Evolutionary conservation across 1,140 invertebrate genomes (phyloP), one percentile per base, ranked within the genome.

Genomic region (Drosophila kikkawai): DNA sequence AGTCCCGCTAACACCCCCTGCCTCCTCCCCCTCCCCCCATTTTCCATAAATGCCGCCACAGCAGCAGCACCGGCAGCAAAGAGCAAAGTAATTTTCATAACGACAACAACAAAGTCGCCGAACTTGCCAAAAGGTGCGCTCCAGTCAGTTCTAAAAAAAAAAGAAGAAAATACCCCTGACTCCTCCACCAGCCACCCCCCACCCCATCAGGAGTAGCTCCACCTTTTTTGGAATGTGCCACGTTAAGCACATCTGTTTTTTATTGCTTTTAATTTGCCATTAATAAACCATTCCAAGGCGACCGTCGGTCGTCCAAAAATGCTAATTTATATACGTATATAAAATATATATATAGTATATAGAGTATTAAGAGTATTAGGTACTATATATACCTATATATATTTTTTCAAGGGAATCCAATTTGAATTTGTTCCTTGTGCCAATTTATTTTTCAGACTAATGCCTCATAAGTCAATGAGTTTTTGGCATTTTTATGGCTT

Each of bases 221-320:
- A 37, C 34, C 34, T 61, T 76, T 68, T 68, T 80, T 78, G 84
- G 84, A 91, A 88, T 91, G 81, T 91, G 91, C 91, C 79, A 85
- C 82, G 87, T 88, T 92, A 91, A 92, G 91, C 91, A 92, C 91
- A 92, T 92, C 91, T 92, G 91, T 88, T 91, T 92, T 92, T 92
- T 92, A 92, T 92, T 92, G 87, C 91, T 91, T 92, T 92, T 92
- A 92, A 92, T 92, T 92, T 91, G 91, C 91, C 91, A 91, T 92
- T 92, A 92, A 92, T 92, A 92, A 91, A 86, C 91, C 91, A 92
- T 92, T 91, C 79, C 80, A 69, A 80, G 69, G 82, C 78, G 74
- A 65, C 76, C 84, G 73, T 56, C 65, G 80, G 57, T 73, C 77
- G 60, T 51, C 74, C 70, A 66, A 68, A 87, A 90, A 88, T 88